Percentiles rank a stretch among this genome's conserved stretches.
phyloP scores from a whole-genome alignment of 2,888 invertebrate genomes.

The Galeruca laticollis region DNA sequence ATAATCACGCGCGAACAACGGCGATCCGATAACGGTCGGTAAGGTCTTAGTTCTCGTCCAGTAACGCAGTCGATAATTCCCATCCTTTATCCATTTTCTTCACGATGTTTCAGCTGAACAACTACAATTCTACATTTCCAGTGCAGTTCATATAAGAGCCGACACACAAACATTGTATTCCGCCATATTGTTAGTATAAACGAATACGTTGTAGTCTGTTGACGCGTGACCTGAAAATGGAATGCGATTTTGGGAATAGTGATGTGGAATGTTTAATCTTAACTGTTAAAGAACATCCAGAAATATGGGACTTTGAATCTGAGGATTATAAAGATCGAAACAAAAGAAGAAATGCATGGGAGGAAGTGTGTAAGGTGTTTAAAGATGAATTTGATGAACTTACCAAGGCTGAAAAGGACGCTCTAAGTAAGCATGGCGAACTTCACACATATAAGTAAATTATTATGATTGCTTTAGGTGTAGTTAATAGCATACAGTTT shows the following conservation, averaged over 20 bases:
- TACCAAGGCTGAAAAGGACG: not conserved
- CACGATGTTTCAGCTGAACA: not conserved
- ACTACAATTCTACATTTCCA: not conserved
- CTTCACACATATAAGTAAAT: conserved; percentile 1
- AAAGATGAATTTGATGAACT: conserved; percentile 1
- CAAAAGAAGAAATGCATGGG: not conserved
- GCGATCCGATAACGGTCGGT: not conserved
- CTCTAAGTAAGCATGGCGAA: conserved; percentile 1
- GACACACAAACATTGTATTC: not conserved
- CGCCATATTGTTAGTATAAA: not conserved
- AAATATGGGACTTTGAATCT: not conserved
- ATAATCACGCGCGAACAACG: conserved; percentile 1
- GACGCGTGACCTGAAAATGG: not conserved
- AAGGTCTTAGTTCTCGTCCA: not conserved
- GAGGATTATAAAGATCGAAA: not conserved
- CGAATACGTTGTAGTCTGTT: not conserved
- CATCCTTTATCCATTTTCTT: not conserved
- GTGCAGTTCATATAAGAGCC: not conserved
- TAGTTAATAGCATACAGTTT: too few species aligned
- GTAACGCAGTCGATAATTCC: not conserved
- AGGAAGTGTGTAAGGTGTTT: conserved; percentile 4
- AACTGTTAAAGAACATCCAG: not conserved
- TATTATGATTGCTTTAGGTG: not conserved
- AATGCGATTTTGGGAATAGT: not conserved
- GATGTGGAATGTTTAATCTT: conserved; percentile 1